Base-by-base conservation (phyloP, 2,888 invertebrate species). In the Antheraea assamensis region DNA sequence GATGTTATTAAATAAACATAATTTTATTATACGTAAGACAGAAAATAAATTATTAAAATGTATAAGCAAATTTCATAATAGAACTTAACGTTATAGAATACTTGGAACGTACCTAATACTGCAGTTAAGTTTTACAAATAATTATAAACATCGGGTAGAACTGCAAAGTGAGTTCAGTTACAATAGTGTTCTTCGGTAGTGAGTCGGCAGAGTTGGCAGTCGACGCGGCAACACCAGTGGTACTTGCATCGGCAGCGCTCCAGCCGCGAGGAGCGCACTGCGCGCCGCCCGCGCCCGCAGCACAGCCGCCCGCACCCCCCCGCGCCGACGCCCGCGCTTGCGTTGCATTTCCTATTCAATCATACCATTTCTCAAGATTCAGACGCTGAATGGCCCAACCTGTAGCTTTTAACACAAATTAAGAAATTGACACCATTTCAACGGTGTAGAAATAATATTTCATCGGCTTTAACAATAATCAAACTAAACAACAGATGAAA, bases 141-240 rank as follows among this genome's bases (percentile, higher is more conserved):
- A 47, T n/a, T 74, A 55, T 42, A 42, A 58, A 71, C 58, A 66
- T 75, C 74, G 31, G 35, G 47, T n/a, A 35, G n/a, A 17, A 49
- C 47, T 35, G 52, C 21, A n/a, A 52, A 27, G 30, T 21, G 68
- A 47, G 74, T 72, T 95, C 88, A 96, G 89, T 96, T 96, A 94
- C 97, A 98, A 90, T 96, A 96, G 90, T 97, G 96, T 75, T 96
- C 96, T 83, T 96, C 96, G 71, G 96, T 95, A 88, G 96, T 95
- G 82, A 96, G 95, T 79, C 96, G 95, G 91, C 98, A 98, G 68
- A 96, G 97, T 90, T 97, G 97, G 93, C 98, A 98, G 94, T 97
- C 97, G 76, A 98, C 98, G 89, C 97, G 97, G 93, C 98, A 98
- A 91, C 98, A 98, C 95, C 97, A 97, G 92, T 97, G 96, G 93